These are phyloP conservation scores for Coendou prehensilis DNA, from an alignment of 2,797 vertebrate genomes.

Conservation along the genomic window DNA sequence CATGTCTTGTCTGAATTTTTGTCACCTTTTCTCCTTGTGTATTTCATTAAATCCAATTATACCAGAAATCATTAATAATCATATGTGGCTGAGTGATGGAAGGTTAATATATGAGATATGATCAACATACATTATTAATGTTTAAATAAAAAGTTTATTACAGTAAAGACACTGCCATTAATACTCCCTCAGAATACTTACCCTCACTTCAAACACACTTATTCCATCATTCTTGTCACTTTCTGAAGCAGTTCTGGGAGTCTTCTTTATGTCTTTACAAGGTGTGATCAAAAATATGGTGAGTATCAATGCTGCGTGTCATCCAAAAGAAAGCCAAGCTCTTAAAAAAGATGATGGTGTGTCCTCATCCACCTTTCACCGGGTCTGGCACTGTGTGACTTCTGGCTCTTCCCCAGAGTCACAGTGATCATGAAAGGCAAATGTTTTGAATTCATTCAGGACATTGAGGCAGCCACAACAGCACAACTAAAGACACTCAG, in stretches of 20 bases:
- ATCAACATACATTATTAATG: neutral
- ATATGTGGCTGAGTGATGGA: neutral
- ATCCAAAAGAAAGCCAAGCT: neutral
- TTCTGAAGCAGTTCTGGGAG: neutral
- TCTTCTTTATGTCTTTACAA: neutral
- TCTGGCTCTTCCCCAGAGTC: neutral
- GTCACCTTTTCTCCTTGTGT: neutral
- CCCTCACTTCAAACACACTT: neutral
- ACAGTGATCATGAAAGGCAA: neutral
- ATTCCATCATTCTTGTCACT: neutral
- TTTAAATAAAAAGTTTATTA: neutral
- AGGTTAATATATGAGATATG: neutral
- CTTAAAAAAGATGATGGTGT: accelerated
- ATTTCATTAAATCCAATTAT: constrained; percentile 6
- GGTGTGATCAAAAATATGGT: neutral
- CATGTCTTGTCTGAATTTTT: constrained; percentile 59
- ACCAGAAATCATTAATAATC: constrained; percentile 14
- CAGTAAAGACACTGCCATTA: neutral
- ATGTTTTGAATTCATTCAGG: neutral
- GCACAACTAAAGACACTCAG: neutral
- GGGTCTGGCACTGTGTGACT: neutral
- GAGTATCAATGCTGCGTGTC: neutral
- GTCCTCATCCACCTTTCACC: neutral
- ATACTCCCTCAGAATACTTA: neutral
- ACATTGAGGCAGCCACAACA: neutral